phyloP scores from a whole-genome alignment of 1,140 invertebrate genomes.

The Drosophila chauvacae region DNA sequence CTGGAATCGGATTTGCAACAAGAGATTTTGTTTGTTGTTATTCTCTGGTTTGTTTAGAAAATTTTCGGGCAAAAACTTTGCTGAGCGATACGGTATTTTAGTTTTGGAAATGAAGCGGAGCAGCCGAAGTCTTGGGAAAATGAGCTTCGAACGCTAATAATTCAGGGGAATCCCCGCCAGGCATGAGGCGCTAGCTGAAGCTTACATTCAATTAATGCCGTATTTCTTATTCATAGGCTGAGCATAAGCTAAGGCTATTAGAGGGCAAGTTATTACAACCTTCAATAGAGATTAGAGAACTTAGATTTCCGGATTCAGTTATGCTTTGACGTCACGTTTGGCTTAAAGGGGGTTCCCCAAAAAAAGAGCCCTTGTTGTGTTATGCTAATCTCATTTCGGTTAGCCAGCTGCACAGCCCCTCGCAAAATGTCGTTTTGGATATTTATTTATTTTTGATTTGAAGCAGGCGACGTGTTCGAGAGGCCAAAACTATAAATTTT shows the following conservation, averaged over 20 bases:
- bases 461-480: conserved; percentile 52
- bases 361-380: background rate
- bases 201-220: background rate
- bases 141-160: background rate
- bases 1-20: conserved; percentile 41
- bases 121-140: background rate
- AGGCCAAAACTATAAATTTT: conserved; percentile 76
- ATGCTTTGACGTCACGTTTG: conserved; percentile 8
- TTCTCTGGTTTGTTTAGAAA: conserved; percentile 59
- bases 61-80: conserved; percentile 54
- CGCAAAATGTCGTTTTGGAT: conserved; percentile 58
- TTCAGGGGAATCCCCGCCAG: conserved; percentile 7
- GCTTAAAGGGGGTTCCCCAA: conserved; percentile 3
- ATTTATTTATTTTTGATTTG: conserved; percentile 82
- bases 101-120: background rate
- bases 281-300: background rate
- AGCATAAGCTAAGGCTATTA: conserved; percentile 2
- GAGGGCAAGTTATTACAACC: background rate
- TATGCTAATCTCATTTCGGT: conserved; percentile 21
- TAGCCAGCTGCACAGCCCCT: background rate
- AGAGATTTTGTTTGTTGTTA: conserved; percentile 40
- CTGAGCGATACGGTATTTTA: conserved; percentile 28
- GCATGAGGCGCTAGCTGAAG: background rate
- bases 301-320: too few relatives aligned
- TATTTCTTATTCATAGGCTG: background rate